These are phyloP conservation scores for Podarcis siculus DNA, from an alignment of 2,797 vertebrate genomes.

Conservation along the genomic window DNA sequence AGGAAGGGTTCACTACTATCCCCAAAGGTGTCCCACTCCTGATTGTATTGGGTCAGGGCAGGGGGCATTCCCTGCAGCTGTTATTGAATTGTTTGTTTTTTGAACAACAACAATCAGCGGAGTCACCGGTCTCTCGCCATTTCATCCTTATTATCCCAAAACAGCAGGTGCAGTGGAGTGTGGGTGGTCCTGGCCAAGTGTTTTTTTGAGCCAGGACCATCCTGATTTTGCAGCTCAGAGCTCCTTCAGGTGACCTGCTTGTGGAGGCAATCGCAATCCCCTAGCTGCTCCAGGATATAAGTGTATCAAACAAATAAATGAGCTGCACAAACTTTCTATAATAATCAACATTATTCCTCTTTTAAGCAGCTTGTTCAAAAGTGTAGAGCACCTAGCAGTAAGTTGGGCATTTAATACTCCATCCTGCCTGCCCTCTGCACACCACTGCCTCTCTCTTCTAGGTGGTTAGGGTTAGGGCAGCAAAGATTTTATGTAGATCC, in stretches of 20 bases:
- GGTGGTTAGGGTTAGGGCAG: no score
- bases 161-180: not conserved
- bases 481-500: conserved; percentile 61
- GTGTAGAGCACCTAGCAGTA: rapidly evolving
- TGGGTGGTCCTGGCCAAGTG: no score
- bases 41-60: no score
- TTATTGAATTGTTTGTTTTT: no score
- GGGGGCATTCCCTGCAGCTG: no score
- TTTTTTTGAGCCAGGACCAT: no score
- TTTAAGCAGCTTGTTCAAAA: not conserved
- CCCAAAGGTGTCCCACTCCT: no score
- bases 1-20: no score
- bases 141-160: not conserved
- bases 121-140: not conserved
- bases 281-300: not conserved
- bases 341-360: not conserved
- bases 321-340: no score
- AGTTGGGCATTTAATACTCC: conserved; percentile 39
- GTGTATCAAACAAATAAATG: not conserved
- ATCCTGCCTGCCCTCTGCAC: conserved; percentile 26
- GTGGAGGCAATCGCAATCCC: not conserved
- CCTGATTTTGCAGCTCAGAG: no score
- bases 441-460: not conserved
- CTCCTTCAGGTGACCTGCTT: no score
- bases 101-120: no score